Percentiles rank a stretch among this genome's conserved stretches.
Conservation (phyloP, 2,888 invertebrate species). For the Dastarcus helophoroides region DNA sequence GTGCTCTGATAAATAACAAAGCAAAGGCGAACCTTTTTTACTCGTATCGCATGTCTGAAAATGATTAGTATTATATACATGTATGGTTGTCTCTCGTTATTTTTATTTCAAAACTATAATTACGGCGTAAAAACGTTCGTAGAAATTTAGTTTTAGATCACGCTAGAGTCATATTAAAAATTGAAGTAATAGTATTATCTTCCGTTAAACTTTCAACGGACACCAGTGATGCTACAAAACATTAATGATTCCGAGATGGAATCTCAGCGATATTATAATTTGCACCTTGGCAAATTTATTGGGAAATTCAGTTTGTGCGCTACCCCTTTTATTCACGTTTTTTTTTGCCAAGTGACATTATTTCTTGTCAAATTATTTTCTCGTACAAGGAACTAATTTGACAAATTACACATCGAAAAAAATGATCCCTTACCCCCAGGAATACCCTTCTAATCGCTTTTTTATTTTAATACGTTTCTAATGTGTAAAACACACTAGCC, state of each 20-base stretch:
- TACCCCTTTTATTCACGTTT: not conserved
- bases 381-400: conserved; percentile 12
- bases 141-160: too few relatives aligned
- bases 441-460: conserved; percentile 13
- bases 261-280: not conserved
- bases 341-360: conserved; percentile 12
- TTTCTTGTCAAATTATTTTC: conserved; percentile 26
- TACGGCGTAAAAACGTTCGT: too few relatives aligned
- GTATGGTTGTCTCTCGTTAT: too few relatives aligned
- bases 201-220: not conserved
- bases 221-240: not conserved
- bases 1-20: too few relatives aligned
- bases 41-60: too few relatives aligned
- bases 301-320: not conserved
- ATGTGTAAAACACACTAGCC: conserved; percentile 2
- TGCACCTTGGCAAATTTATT: not conserved
- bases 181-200: not conserved
- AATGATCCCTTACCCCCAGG: conserved; percentile 5
- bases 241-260: not conserved
- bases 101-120: too few relatives aligned
- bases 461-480: conserved; percentile 12
- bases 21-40: too few relatives aligned
- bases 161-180: too few relatives aligned
- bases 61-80: too few relatives aligned
- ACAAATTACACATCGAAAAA: conserved; percentile 10